These are phyloP conservation scores for Callosobruchus maculatus DNA, from an alignment of 2,888 invertebrate species.

Conservation along the genomic window DNA sequence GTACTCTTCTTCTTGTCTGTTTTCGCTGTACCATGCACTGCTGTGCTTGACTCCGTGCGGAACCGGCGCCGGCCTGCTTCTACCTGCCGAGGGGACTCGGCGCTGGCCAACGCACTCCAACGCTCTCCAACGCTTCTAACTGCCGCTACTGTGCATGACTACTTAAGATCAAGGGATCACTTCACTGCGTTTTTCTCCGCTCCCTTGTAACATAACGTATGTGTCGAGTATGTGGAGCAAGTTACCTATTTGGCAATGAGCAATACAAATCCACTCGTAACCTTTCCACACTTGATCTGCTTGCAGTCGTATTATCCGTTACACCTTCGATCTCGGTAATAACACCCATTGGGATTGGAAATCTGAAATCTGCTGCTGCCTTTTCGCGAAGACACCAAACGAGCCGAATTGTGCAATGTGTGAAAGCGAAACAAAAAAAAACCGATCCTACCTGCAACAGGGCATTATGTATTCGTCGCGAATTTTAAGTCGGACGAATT, in stretches of 20 bases:
- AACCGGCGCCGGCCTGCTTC: no score
- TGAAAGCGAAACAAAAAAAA: background rate
- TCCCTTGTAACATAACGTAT: no score
- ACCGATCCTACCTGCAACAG: background rate
- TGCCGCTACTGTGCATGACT: no score
- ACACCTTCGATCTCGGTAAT: background rate
- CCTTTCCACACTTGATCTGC: background rate
- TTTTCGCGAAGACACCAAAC: background rate
- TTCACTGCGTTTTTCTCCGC: no score
- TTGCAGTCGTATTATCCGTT: background rate
- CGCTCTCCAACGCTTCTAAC: no score
- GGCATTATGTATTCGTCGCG: background rate
- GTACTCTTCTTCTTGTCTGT: no score
- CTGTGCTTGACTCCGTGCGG: no score
- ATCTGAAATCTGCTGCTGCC: background rate
- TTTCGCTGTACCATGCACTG: no score
- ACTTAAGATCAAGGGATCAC: no score
- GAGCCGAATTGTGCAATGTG: background rate
- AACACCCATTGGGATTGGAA: background rate
- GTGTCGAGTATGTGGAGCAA: no score
- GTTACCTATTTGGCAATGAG: background rate
- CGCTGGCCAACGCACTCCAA: no score
- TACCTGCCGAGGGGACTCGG: no score
- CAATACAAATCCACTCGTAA: background rate
- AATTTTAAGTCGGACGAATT: background rate